phyloP scores from a whole-genome alignment of 1,140 invertebrate species.

The Diprion similis region DNA sequence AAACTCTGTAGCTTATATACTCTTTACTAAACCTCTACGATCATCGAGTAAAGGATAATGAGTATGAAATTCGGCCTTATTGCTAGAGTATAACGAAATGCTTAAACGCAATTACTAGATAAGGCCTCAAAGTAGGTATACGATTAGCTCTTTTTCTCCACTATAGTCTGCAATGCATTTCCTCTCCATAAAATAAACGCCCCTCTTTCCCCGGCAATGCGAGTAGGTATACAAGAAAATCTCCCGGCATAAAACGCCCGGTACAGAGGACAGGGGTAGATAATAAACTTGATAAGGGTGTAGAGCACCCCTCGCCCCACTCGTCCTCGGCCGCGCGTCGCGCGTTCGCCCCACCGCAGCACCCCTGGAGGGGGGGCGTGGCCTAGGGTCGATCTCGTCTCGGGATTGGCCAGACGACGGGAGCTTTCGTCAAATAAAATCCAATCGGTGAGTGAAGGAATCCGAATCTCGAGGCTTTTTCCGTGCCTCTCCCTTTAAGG shows the following conservation, averaged over 20 bases:
- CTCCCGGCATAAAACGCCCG: conserved; percentile 42
- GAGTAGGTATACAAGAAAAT: conserved; percentile 43
- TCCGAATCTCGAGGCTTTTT: conserved; percentile 50
- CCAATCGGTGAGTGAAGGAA: conserved; percentile 62
- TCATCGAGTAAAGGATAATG: too few relatives aligned
- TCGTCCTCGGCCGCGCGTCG: conserved; percentile 20
- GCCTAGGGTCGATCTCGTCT: conserved; percentile 36
- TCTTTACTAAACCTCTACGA: too few relatives aligned
- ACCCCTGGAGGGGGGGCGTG: conserved; percentile 47
- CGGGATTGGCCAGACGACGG: conserved; percentile 51
- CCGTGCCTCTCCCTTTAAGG: conserved; percentile 42
- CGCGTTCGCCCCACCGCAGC: conserved; percentile 24
- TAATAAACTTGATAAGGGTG: conserved; percentile 64
- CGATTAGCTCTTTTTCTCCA: neutral
- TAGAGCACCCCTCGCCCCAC: conserved; percentile 34
- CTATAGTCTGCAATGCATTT: conserved; percentile 10
- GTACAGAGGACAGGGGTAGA: conserved; percentile 37
- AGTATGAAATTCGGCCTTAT: neutral
- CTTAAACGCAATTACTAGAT: neutral
- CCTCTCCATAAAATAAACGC: conserved; percentile 12
- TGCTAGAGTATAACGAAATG: neutral
- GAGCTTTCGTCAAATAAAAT: conserved; percentile 62
- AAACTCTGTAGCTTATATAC: too few relatives aligned
- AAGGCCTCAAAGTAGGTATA: neutral
- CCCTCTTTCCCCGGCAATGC: neutral